Conservation (phyloP, 2,888 invertebrate species). For the Coenonympha glycerion region DNA sequence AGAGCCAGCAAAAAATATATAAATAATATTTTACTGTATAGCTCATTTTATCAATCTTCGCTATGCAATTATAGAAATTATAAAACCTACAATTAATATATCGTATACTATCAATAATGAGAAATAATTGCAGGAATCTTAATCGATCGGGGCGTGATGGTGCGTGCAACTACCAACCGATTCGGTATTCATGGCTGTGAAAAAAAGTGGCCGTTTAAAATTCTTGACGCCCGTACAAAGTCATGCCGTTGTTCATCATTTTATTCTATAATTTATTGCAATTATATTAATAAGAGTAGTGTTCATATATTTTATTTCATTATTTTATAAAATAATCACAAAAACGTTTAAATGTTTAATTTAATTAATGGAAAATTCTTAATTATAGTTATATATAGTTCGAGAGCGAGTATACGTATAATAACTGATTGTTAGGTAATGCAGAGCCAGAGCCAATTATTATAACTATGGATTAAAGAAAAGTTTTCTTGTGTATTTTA, state of each 20-base stretch:
- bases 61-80: background rate
- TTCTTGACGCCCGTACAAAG: constrained; percentile 13
- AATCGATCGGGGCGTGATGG: constrained; percentile 47
- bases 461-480: too few species aligned
- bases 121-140: constrained; percentile 54
- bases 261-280: constrained; percentile 5
- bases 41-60: background rate
- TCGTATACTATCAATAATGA: constrained; percentile 46
- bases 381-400: too few species aligned
- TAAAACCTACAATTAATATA: constrained; percentile 25
- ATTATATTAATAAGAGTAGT: constrained; percentile 4
- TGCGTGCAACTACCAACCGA: constrained; percentile 24
- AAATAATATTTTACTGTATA: background rate
- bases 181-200: constrained; percentile 2
- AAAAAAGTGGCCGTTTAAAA: constrained; percentile 5
- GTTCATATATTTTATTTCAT: background rate
- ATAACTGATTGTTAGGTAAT: too few species aligned
- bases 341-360: background rate
- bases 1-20: too few species aligned
- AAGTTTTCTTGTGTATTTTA: too few species aligned
- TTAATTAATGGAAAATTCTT: background rate
- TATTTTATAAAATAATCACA: background rate
- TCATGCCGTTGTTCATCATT: constrained; percentile 1
- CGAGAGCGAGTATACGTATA: too few species aligned
- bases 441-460: too few species aligned